Evolutionary conservation across 2,797 vertebrate species (phyloP).

Genomic region (Sebastes cheni): DNA sequence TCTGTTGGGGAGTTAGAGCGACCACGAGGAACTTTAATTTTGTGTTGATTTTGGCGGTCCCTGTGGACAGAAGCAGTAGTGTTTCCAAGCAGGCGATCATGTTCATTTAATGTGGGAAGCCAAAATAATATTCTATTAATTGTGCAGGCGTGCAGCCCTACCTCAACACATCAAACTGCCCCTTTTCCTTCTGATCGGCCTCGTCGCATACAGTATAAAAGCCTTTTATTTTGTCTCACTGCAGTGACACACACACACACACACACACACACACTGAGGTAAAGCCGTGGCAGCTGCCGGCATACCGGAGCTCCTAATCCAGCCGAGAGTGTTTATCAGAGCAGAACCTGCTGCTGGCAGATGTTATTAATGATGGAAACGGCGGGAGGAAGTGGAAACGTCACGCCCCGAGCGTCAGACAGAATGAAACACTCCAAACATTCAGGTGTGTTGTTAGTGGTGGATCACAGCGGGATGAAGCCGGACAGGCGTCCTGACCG

Average conservation of each 20-base stretch:
- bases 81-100: too few relatives aligned
- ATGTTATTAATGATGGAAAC: conserved; percentile 58
- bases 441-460: conserved; percentile 34
- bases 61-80: too few relatives aligned
- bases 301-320: conserved; percentile 48
- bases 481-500: conserved; percentile 19
- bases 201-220: conserved; percentile 37
- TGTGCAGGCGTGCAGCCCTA: not conserved
- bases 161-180: conserved; percentile 19
- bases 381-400: conserved; percentile 25
- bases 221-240: conserved; percentile 38
- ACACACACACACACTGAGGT: conserved; percentile 27
- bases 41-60: too few relatives aligned
- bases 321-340: conserved; percentile 61
- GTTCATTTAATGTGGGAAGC: too few relatives aligned
- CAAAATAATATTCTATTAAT: too few relatives aligned
- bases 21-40: too few relatives aligned
- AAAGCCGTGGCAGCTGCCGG: conserved; percentile 41
- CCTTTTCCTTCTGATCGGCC: conserved; percentile 32
- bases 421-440: not conserved
- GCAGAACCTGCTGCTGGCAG: conserved; percentile 63
- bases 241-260: conserved; percentile 41
- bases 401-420: conserved; percentile 16
- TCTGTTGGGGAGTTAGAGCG: too few relatives aligned
- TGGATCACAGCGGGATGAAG: conserved; percentile 29